phyloP scores from a whole-genome alignment of 2,113 vertebrate genomes.

The Azemiops feae region DNA sequence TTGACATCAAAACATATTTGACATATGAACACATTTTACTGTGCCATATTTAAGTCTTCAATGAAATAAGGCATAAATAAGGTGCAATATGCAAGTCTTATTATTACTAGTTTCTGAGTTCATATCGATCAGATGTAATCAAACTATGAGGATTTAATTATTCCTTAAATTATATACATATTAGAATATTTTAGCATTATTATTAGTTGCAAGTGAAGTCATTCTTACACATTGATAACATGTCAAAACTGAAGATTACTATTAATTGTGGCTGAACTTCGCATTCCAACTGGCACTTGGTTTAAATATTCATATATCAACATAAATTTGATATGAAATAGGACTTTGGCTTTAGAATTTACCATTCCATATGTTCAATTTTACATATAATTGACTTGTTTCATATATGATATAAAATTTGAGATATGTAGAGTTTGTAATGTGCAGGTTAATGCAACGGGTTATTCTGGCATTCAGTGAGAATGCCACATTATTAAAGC shows the following conservation, averaged over 20 bases:
- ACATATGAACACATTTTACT: neutral
- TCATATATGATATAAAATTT: neutral
- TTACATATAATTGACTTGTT: neutral
- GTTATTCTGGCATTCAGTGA: neutral
- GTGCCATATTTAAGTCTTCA: neutral
- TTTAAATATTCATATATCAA: neutral
- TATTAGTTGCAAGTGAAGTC: neutral
- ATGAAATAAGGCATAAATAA: neutral
- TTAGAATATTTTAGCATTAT: constrained; percentile 5
- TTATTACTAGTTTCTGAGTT: neutral
- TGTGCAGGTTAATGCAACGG: neutral
- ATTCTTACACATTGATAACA: constrained; percentile 14
- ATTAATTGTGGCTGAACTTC: constrained; percentile 3
- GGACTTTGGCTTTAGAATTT: neutral
- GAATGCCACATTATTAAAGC: constrained; percentile 3
- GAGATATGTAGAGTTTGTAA: neutral
- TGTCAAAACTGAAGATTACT: constrained; percentile 4
- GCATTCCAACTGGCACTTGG: neutral
- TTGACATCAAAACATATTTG: neutral
- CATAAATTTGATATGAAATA: neutral
- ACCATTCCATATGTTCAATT: neutral
- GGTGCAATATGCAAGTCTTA: neutral
- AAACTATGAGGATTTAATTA: neutral
- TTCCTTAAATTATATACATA: constrained; percentile 23
- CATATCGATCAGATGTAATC: neutral